A percentile compares a stretch with the other conserved stretches of the same genome.
These are phyloP conservation scores for Notechis scutatus DNA, from an alignment of 2,113 vertebrate species.

Conservation along the genomic window DNA sequence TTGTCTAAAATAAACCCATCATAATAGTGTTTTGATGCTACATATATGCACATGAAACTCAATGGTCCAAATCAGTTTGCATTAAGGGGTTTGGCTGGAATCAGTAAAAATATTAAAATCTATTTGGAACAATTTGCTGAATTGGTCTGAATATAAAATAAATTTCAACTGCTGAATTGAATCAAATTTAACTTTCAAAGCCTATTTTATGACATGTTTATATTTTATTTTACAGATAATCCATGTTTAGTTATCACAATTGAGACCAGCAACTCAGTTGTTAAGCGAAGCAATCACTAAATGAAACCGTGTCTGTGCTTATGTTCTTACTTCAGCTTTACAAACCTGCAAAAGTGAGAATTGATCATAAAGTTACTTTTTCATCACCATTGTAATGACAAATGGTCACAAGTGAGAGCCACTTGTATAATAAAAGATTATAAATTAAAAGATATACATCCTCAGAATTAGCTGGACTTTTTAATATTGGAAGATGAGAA, in stretches of 20 bases:
- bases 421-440: neutral
- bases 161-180: neutral
- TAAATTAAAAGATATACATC: neutral
- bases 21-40: neutral
- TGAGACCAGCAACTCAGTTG: neutral
- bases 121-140: neutral
- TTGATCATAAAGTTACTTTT: neutral
- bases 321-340: neutral
- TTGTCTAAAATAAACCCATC: neutral
- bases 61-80: neutral
- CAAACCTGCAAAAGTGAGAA: neutral
- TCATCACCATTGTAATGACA: neutral
- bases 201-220: neutral
- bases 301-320: neutral
- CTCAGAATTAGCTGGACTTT: neutral
- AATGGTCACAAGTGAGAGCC: neutral
- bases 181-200: neutral
- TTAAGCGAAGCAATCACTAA: neutral
- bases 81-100: neutral
- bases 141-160: neutral
- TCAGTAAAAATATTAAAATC: neutral
- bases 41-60: neutral
- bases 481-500: neutral
- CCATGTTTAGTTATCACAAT: neutral
- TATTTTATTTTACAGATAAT: neutral